phyloP scores from a whole-genome alignment of 1,140 invertebrate genomes.

The Brachionus rotundiformis region DNA sequence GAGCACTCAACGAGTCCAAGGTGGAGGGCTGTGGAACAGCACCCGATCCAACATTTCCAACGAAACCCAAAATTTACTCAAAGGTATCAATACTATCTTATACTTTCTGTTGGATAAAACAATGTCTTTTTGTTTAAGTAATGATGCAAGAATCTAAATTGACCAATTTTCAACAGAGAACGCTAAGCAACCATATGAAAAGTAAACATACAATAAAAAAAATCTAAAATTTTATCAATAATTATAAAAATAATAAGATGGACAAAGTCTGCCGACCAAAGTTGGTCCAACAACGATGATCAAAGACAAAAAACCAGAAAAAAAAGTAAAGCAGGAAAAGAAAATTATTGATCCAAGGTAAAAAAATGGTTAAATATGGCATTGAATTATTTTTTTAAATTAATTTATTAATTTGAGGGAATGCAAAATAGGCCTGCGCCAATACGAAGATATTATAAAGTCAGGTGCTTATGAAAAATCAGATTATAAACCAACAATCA shows the following conservation, averaged over 20 bases:
- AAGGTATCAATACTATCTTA: too few relatives aligned
- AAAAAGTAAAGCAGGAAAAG: neutral
- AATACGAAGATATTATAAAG: constrained; percentile 38
- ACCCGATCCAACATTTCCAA: neutral
- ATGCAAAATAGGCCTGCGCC: neutral
- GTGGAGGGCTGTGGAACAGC: constrained; percentile 45
- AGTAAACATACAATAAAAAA: constrained; percentile 11
- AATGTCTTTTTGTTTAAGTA: neutral
- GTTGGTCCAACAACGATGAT: constrained; percentile 19
- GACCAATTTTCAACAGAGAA: constrained; percentile 49
- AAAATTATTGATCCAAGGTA: constrained; percentile 5
- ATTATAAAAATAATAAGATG: neutral
- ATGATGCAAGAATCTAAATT: constrained; percentile 49
- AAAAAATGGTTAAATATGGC: too few relatives aligned
- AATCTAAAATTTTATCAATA: neutral
- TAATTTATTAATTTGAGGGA: neutral
- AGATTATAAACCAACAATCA: constrained; percentile 33
- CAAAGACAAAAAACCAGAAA: constrained; percentile 10
- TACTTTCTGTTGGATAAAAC: too few relatives aligned
- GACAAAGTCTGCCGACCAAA: constrained; percentile 22
- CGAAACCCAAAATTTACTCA: constrained; percentile 40
- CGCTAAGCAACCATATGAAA: neutral
- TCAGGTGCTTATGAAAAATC: constrained; percentile 51
- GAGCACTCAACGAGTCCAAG: constrained; percentile 21
- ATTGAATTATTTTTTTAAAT: too few relatives aligned